These are phyloP conservation scores for Geococcyx californianus DNA, from an alignment of 2,113 vertebrate species.

Conservation along the genomic window DNA sequence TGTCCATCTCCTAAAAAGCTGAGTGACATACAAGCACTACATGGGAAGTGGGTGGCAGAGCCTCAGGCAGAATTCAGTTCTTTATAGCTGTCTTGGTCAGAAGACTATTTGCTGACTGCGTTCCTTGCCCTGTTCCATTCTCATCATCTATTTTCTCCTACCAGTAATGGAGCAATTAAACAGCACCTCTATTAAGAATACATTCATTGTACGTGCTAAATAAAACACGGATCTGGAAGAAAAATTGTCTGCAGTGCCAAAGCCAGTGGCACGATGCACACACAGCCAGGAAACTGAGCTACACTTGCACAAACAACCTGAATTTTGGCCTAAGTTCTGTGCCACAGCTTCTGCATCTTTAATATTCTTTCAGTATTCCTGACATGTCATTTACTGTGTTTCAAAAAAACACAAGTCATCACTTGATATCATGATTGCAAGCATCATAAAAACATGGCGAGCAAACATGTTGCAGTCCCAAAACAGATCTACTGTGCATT, in stretches of 20 bases:
- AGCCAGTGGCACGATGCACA: background rate
- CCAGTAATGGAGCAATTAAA: background rate
- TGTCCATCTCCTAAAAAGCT: background rate
- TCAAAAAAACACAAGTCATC: background rate
- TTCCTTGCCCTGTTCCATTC: background rate
- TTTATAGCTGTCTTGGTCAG: background rate
- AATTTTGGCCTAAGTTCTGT: background rate
- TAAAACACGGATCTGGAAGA: background rate
- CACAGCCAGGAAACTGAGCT: background rate
- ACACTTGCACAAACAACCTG: no score
- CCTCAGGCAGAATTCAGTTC: background rate
- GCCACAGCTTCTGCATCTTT: background rate
- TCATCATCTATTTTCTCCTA: background rate
- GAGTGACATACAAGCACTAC: background rate
- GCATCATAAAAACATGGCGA: background rate
- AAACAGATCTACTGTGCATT: background rate
- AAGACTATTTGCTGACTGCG: background rate
- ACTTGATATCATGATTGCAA: background rate
- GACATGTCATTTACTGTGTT: background rate
- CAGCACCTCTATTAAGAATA: background rate
- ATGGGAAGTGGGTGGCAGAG: background rate
- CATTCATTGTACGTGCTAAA: background rate
- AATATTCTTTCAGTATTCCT: background rate
- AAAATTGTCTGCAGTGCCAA: background rate
- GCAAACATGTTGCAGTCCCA: rapidly evolving